These are phyloP conservation scores for Pterostichus madidus DNA, from an alignment of 2,888 invertebrate genomes.

Conservation along the genomic window DNA sequence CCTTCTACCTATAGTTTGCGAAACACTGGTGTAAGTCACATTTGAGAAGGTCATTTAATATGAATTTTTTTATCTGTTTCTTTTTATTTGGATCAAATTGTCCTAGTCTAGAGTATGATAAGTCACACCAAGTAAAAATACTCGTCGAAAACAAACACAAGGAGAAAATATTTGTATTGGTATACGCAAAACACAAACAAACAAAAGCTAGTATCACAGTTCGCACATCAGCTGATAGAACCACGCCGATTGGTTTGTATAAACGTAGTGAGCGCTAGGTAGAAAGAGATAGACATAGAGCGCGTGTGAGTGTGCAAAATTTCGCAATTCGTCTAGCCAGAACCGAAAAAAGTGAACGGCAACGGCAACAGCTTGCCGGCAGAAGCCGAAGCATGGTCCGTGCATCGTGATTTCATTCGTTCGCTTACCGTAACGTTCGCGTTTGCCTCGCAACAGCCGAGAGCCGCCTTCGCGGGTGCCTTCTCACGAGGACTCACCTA, in stretches of 20 bases:
- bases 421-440: slow-evolving; percentile 25
- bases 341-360: slow-evolving; percentile 66
- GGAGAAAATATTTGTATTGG: neutral
- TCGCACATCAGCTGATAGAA: slow-evolving; percentile 46
- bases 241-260: slow-evolving; percentile 18
- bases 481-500: slow-evolving; percentile 11
- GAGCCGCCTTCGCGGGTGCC: neutral
- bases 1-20: slow-evolving; percentile 36
- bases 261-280: slow-evolving; percentile 30
- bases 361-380: slow-evolving; percentile 19
- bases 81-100: slow-evolving; percentile 28
- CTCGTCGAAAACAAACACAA: slow-evolving; percentile 6
- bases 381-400: neutral
- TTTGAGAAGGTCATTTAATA: slow-evolving; percentile 32
- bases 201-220: slow-evolving; percentile 33
- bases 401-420: slow-evolving; percentile 45
- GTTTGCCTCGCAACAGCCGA: slow-evolving; percentile 3
- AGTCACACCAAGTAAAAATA: neutral
- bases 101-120: slow-evolving; percentile 5
- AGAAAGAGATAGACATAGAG: slow-evolving; percentile 57
- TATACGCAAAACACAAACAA: slow-evolving; percentile 30
- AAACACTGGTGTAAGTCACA: slow-evolving; percentile 25
- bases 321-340: slow-evolving; percentile 67
- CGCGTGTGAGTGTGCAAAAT: slow-evolving; percentile 65
- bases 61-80: slow-evolving; percentile 24